phyloP scores from a whole-genome alignment of 2,888 invertebrate genomes.

The Arrhopalites spinosus region DNA sequence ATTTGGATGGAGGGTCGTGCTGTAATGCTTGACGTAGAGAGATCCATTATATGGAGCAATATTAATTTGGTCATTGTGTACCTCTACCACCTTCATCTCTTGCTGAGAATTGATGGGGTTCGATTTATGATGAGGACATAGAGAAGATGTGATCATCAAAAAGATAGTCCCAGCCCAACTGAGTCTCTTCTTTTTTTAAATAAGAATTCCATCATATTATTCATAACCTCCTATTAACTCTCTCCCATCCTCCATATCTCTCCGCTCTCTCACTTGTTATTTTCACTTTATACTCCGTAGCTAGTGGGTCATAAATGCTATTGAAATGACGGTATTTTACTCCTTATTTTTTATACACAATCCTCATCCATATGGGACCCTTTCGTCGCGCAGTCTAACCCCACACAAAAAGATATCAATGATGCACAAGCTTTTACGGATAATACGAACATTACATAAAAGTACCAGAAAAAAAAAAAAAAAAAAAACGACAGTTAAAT shows the following conservation, averaged over 20 bases:
- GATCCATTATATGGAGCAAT: conserved; percentile 30
- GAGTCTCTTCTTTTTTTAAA: conserved; percentile 5
- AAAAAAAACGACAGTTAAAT: no score
- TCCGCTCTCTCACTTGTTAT: neutral
- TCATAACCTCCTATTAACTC: conserved; percentile 19
- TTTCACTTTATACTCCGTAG: no score
- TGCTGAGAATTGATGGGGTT: conserved; percentile 36
- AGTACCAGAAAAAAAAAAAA: no score
- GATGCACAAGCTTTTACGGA: no score
- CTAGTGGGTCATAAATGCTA: neutral
- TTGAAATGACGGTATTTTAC: neutral
- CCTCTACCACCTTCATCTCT: conserved; percentile 21
- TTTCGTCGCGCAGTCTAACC: no score
- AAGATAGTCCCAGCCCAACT: conserved; percentile 21
- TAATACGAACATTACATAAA: no score
- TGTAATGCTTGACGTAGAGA: conserved; percentile 24
- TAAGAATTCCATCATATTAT: conserved; percentile 31
- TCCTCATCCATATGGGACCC: neutral
- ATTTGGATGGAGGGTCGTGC: no score
- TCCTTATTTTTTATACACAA: conserved; percentile 11
- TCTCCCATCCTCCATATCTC: conserved; percentile 1
- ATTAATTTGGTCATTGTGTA: conserved; percentile 38
- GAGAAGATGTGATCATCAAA: conserved; percentile 26
- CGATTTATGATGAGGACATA: conserved; percentile 31
- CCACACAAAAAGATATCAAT: no score